phyloP scores from a whole-genome alignment of 2,797 vertebrate species.

The Chelmon rostratus region DNA sequence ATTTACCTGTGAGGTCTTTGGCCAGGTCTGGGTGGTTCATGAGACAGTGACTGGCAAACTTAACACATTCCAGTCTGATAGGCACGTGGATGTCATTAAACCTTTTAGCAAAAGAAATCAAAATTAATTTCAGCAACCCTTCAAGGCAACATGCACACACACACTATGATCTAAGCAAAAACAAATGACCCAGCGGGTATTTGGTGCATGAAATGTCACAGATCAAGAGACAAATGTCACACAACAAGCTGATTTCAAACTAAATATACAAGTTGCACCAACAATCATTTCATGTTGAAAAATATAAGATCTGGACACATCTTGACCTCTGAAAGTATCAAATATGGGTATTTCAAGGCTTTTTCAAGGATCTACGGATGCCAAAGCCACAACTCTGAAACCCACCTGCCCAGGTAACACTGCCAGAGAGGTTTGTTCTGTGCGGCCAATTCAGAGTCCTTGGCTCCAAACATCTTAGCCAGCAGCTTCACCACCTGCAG shows the following conservation, averaged over 20 bases:
- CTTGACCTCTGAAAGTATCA: not conserved
- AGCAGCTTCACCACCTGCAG: slow-evolving; percentile 98
- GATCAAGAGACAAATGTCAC: not conserved
- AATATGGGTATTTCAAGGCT: not conserved
- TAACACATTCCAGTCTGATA: slow-evolving; percentile 97
- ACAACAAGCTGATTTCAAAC: not conserved
- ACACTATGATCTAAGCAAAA: not conserved
- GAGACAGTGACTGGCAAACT: slow-evolving; percentile 98
- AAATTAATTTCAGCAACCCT: not conserved
- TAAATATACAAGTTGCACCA: not conserved
- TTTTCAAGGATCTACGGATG: not conserved
- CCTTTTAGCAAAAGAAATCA: slow-evolving; percentile 73
- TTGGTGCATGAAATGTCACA: not conserved
- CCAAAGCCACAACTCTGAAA: not conserved
- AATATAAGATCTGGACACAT: not conserved
- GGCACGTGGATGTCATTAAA: slow-evolving; percentile 99
- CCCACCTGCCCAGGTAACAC: slow-evolving; percentile 95
- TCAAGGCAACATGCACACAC: not conserved
- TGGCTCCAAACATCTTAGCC: slow-evolving; percentile 99
- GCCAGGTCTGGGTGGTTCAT: slow-evolving; percentile 99
- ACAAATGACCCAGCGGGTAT: not conserved
- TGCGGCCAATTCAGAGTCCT: slow-evolving; percentile 96
- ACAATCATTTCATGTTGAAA: not conserved
- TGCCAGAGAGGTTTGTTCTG: slow-evolving; percentile 99
- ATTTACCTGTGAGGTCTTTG: slow-evolving; percentile 97